Evolutionary conservation across 2,888 invertebrate genomes (phyloP).

Genomic region (Drosophila hawaiiensis): DNA sequence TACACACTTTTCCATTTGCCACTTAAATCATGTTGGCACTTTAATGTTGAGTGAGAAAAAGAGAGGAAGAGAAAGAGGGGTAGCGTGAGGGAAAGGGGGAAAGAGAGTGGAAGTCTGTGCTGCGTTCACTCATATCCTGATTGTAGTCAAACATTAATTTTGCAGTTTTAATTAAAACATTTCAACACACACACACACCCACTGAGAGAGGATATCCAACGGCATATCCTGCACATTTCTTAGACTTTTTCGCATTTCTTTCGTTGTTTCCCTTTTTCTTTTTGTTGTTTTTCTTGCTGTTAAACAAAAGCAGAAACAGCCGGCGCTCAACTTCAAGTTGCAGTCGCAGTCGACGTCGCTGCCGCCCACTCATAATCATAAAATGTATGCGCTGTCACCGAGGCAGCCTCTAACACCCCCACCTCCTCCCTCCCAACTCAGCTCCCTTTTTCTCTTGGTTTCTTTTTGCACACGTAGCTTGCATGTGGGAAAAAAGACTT

Average conservation of each 20-base stretch:
- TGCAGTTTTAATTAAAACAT: conserved; percentile 80
- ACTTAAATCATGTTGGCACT: conserved; percentile 76
- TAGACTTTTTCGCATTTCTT: conserved; percentile 19
- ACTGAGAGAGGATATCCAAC: background rate
- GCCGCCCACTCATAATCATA: conserved; percentile 72
- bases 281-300: background rate
- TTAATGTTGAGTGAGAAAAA: conserved; percentile 48
- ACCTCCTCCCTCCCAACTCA: background rate
- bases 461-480: background rate
- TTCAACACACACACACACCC: conserved; percentile 35
- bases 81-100: no score
- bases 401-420: background rate
- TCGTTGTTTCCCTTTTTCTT: background rate
- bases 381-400: conserved; percentile 76
- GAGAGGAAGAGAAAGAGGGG: no score
- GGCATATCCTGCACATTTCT: conserved; percentile 30
- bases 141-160: conserved; percentile 69
- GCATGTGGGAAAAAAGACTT: background rate
- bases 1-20: conserved; percentile 3
- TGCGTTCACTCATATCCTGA: conserved; percentile 48
- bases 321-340: conserved; percentile 9
- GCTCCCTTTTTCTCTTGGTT: background rate
- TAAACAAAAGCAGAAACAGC: conserved; percentile 31
- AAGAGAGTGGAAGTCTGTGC: background rate
- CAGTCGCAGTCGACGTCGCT: background rate